Evolutionary conservation across 2,888 invertebrate genomes (phyloP), one percentile per base, ranked within the genome.

Genomic region (Dolichomitus sp.): DNA sequence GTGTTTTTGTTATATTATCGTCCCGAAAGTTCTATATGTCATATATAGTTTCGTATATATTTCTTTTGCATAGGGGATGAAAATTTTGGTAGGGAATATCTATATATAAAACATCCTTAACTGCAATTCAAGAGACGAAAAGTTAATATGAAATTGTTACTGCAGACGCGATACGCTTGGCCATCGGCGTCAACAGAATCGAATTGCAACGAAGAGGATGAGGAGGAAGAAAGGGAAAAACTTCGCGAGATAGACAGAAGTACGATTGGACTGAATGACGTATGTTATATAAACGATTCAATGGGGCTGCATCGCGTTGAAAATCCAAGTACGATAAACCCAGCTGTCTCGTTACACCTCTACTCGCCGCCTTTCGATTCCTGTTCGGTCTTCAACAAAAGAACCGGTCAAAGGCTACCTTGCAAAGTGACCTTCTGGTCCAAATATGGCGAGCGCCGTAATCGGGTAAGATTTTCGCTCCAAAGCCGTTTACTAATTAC

Each of bases 261-360:
- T 1, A 94, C 94, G n/a, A 94, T 98, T 86, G 94, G 95, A 40
- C 91, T 96, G 0, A 97, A 99, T 90, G 97, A 96, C 81, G 98
- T 99, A 37, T 97, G 98, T 90, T 99, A 99, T 93, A 99, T 99
- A 57, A 99, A 98, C 94, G 99, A 99, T 94, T 97, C 97, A 0
- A 94, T 99, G 87, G 99, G 99, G 0, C 95, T 99, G 14, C 99
- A 99, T 93, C 96, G 99, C 0, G 98, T 99, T 87, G 99, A 99
- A 94, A 99, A 99, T 93, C 96, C 97, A 0, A 98, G 98, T 11
- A 97, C 98, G 91, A 96, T 97, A 0, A 97, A 99, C 90, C 95
- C 97, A 0, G 97, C 99, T 0, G 97, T 99, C 0, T 98, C 98
- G 6, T 95, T 99, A 33, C 99, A 99, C 92, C 95, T 99, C 2